Percentiles rank a stretch among this genome's conserved stretches.
These are phyloP conservation scores for Cephonodes hylas DNA, from an alignment of 2,888 invertebrate species.

Conservation along the genomic window DNA sequence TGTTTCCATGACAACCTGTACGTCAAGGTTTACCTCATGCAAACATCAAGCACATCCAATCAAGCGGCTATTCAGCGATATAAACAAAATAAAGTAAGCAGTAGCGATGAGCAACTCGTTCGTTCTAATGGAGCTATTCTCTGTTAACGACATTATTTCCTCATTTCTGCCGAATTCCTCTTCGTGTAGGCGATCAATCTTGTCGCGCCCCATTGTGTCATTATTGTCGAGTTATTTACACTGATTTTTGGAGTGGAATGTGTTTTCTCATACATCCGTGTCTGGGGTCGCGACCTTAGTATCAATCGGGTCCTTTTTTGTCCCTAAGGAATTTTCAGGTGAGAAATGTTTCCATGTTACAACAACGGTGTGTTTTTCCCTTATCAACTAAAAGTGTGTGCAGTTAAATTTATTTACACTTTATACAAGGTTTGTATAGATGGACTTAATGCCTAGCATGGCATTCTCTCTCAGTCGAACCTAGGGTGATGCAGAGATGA, in stretches of 20 bases:
- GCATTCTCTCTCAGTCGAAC: no score
- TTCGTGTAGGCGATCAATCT: constrained; percentile 43
- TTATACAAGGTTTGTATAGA: no score
- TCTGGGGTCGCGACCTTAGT: not conserved
- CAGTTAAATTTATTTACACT: no score
- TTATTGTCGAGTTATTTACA: constrained; percentile 18
- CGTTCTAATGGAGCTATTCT: constrained; percentile 45
- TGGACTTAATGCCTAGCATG: no score
- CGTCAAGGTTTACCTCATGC: not conserved
- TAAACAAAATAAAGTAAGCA: constrained; percentile 20
- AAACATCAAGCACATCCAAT: not conserved
- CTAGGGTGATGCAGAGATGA: no score
- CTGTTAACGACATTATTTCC: constrained; percentile 49
- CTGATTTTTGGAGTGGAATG: constrained; percentile 8
- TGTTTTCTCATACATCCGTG: not conserved
- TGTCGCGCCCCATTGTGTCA: constrained; percentile 32
- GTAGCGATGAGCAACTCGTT: constrained; percentile 36
- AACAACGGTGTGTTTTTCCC: no score
- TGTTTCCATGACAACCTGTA: not conserved
- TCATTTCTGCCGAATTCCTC: constrained; percentile 39
- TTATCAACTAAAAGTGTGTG: no score
- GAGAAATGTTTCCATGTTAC: no score
- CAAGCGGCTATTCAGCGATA: not conserved
- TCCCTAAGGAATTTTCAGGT: no score
- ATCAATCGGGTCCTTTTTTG: no score